Evolutionary conservation across 2,888 invertebrate genomes (phyloP), one percentile per base, ranked within the genome.

Genomic region (Macrosoma leucophasiata): DNA sequence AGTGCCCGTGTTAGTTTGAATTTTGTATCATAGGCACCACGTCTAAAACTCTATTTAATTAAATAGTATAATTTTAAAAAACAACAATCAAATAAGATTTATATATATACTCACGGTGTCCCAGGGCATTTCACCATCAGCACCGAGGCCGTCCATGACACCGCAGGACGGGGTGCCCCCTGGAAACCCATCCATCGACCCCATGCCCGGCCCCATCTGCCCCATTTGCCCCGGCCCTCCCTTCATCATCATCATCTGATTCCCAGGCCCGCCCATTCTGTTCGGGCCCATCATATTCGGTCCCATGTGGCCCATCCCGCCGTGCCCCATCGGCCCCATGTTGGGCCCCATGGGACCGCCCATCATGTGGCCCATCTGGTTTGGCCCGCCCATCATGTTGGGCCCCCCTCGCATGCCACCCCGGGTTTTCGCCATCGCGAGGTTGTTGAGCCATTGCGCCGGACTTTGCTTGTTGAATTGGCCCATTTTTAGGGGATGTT

Each of bases 401-500:
- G 81, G 84, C 3, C 79, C 82, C 7, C 84, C 84, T 4, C 88
- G 79, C 66, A 86, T 86, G 29, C 87, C 88, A 14, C 88, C 88
- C 48, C 91, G 88, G 49, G 89, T 90, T 64, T 91, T 91, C 55
- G 91, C 90, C 87, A 91, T 90, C 25, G 91, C 89, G 29, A 93
- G 84, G 61, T 90, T 92, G 63, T 91, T 92, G 20, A 92, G 76
- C 92, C 93, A 93, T 60, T 92, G 92, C 13, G 91, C 90, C 29
- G 91, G 91, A 61, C 91, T 93, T 62, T 93, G 94, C 56, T 94
- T 89, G 68, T 90, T 91, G 69, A 95, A 91, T 63, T 95, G 95
- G 33, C 92, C 92, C 69, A 92, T 89, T 86, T 96, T 96, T 54
- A 94, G 86, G 3, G 96, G 96, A 75, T 95, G 93, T 86, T 96